Base-by-base conservation (phyloP, 2,113 vertebrate genomes). In the Tachysurus fulvidraco region DNA sequence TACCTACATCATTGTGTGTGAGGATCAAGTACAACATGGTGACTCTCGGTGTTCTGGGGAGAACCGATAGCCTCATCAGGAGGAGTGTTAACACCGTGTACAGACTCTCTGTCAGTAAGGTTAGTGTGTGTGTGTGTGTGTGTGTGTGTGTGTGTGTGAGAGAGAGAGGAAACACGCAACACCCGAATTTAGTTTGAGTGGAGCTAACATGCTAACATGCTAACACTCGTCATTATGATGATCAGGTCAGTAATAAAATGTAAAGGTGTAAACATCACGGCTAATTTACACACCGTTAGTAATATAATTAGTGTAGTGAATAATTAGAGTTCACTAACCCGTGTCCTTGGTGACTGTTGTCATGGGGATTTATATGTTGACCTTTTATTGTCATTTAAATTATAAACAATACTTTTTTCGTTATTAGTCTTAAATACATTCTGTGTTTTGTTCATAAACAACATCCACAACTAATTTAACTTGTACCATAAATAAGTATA, bases 101-200 rank as follows among this genome's bases (percentile, higher is more conserved):
- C 88, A 81, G 50, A 44, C 90, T 89, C 12, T 89, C 90, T 9
- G 28, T 90, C 82, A 91, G 44, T 87, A 95, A 96, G 95, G 95
- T 96, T 77, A 89, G 95, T 95, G 91, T 90, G 79, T 54, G 57
- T 76, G 73, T 41, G 74, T 28, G 74, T 52, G 74, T 77, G 67
- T 71, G 67, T 36, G 59, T 60, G 59, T 60, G 19, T 60, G 30
- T 36, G 71, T 74, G 71, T 73, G 69, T 73, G 69, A 30, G 28
- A 30, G 28, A 69, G 65, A 76, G 46, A 76, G 73, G 7, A 17
- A 28, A 54, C 50, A 54, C 13, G 23, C 12, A 14, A 6, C 19
- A 11, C 5, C 46, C 50, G 17, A 7, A 54, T n/a, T n/a, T 50
- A 50, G 23, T 25, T 13, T 25, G 19, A 30, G 30, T 41, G 60